Conservation (phyloP, 2,888 invertebrate species). For the Drosophila nr. perissopoda region DNA sequence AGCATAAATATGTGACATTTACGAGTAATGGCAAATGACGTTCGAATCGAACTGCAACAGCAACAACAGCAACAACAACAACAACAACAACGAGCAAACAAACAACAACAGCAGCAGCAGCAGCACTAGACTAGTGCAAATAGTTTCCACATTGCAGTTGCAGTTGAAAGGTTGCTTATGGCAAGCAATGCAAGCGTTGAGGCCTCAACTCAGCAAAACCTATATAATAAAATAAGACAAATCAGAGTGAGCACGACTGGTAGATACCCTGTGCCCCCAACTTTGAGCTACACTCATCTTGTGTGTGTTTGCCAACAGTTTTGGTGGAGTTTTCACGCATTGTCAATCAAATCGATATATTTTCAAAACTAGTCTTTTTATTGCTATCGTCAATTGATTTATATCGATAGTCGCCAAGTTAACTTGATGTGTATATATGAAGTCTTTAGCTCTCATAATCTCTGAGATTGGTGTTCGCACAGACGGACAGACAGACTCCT, state of each 20-base stretch:
- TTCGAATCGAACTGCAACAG: conserved; percentile 31
- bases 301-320: background rate
- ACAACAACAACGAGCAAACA: background rate
- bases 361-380: background rate
- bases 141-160: conserved; percentile 46
- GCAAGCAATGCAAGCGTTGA: background rate
- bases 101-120: conserved; percentile 1
- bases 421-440: background rate
- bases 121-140: conserved; percentile 24
- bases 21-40: conserved; percentile 56
- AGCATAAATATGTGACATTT: conserved; percentile 60
- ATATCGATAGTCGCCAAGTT: background rate
- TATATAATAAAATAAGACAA: background rate
- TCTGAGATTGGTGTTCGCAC: too few species aligned
- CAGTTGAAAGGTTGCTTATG: conserved; percentile 52
- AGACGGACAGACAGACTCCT: too few species aligned
- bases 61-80: conserved; percentile 30
- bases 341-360: background rate
- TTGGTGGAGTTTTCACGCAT: background rate
- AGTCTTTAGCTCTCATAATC: too few species aligned
- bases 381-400: background rate
- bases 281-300: background rate
- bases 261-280: background rate
- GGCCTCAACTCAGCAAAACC: background rate
- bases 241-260: background rate